phyloP scores from a whole-genome alignment of 2,113 vertebrate species.

The Toxostoma redivivum region DNA sequence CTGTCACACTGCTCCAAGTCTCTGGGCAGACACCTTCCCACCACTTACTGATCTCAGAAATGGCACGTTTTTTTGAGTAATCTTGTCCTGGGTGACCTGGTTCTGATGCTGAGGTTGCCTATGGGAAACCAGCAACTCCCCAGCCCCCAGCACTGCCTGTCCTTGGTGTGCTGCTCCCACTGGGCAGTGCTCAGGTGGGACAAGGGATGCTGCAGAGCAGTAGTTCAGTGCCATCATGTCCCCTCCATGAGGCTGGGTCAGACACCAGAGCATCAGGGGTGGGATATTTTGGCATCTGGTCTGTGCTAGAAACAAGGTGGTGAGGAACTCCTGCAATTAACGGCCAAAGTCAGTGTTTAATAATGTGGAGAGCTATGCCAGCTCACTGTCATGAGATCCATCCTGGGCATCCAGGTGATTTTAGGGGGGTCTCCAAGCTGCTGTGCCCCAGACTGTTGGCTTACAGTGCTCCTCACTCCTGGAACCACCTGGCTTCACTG shows the following conservation, averaged over 20 bases:
- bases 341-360: not conserved
- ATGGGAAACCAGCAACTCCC: not conserved
- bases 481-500: fast-evolving
- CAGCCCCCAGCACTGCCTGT: not conserved
- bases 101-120: not conserved
- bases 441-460: not conserved
- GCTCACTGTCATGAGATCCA: fast-evolving
- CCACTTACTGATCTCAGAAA: not conserved
- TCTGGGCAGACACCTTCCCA: not conserved
- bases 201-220: not conserved
- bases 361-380: not conserved
- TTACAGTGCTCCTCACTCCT: not conserved
- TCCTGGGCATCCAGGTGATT: not conserved
- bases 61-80: not conserved
- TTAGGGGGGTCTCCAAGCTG: fast-evolving
- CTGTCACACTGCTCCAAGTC: not conserved
- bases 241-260: not conserved
- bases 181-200: not conserved
- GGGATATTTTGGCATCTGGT: not conserved
- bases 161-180: not conserved
- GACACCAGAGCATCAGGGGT: not conserved
- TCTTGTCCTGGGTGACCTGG: not conserved
- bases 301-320: not conserved
- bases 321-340: not conserved
- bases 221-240: fast-evolving